Conservation (phyloP, 92 coral and sea anemone species). For the Metridium senile region DNA sequence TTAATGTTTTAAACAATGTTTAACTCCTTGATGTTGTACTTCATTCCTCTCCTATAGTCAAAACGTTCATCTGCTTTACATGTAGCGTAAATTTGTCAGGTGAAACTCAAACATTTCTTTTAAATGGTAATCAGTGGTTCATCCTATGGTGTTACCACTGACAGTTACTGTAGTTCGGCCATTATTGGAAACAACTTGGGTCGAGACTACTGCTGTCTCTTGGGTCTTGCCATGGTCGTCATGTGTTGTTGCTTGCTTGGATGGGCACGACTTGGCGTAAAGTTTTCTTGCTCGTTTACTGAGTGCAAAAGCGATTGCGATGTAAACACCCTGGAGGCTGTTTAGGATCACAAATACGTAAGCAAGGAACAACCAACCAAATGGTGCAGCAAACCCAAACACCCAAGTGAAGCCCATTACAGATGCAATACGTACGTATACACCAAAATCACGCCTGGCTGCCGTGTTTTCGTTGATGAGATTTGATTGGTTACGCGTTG, state of each 20-base stretch:
- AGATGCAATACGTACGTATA: slow-evolving; percentile 42
- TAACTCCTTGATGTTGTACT: no score
- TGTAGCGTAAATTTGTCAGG: no score
- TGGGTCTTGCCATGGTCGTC: no score
- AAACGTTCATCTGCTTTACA: no score
- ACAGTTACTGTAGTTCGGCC: neutral
- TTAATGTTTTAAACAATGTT: no score
- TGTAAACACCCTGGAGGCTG: slow-evolving; percentile 31
- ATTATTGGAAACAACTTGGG: neutral
- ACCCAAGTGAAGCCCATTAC: slow-evolving; percentile 69
- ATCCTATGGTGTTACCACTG: no score
- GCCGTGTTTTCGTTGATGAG: neutral
- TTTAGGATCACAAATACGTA: slow-evolving; percentile 22
- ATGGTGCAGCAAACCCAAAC: slow-evolving; percentile 51
- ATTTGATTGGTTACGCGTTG: slow-evolving; percentile 19
- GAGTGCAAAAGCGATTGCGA: slow-evolving; percentile 25
- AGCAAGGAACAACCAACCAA: slow-evolving; percentile 3
- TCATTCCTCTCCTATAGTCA: no score
- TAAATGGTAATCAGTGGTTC: neutral
- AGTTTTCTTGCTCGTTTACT: slow-evolving; percentile 23
- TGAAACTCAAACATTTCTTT: no score
- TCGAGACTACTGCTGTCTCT: neutral
- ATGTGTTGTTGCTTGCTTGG: neutral
- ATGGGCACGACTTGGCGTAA: neutral
- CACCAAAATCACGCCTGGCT: slow-evolving; percentile 2